Evolutionary conservation across 2,888 invertebrate species (phyloP).

Genomic region (Masnerella sp.): DNA sequence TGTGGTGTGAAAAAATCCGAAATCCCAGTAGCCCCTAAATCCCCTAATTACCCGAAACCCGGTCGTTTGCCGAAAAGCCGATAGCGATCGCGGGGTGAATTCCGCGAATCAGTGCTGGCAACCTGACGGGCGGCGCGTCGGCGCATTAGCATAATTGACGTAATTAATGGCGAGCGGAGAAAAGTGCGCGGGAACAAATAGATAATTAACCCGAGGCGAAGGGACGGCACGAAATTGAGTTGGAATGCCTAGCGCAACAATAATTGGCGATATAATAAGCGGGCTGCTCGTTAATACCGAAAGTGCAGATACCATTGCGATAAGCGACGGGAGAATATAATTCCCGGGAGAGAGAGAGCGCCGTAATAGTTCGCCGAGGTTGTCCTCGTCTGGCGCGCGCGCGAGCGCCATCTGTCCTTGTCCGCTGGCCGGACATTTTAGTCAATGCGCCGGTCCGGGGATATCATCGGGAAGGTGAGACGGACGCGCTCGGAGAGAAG

Average conservation of each 20-base stretch:
- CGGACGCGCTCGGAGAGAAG: slow-evolving; percentile 74
- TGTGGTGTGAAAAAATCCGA: too few relatives aligned
- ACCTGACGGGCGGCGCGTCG: slow-evolving; percentile 43
- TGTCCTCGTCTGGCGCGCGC: background rate
- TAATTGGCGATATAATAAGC: slow-evolving; percentile 60
- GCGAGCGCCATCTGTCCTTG: background rate
- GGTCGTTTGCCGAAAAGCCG: slow-evolving; percentile 28
- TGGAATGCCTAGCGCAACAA: slow-evolving; percentile 58
- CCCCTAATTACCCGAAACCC: too few relatives aligned
- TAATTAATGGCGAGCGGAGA: slow-evolving; percentile 47
- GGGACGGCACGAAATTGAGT: slow-evolving; percentile 55
- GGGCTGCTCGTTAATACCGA: slow-evolving; percentile 59
- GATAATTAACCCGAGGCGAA: slow-evolving; percentile 56
- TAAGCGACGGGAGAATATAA: slow-evolving; percentile 57
- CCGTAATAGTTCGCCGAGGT: slow-evolving; percentile 50
- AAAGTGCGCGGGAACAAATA: slow-evolving; percentile 56
- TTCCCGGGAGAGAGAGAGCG: slow-evolving; percentile 46
- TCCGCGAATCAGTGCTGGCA: slow-evolving; percentile 47
- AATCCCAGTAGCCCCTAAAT: too few relatives aligned
- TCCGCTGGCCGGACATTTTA: slow-evolving; percentile 50
- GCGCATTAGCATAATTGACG: slow-evolving; percentile 53
- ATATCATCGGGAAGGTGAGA: slow-evolving; percentile 76
- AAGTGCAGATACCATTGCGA: slow-evolving; percentile 59
- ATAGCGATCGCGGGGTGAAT: slow-evolving; percentile 36
- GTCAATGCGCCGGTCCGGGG: slow-evolving; percentile 61